A percentile compares a stretch with the other conserved stretches of the same genome.
These are phyloP conservation scores for Monochamus saltuarius DNA, from an alignment of 1,140 invertebrate genomes.

Conservation along the genomic window DNA sequence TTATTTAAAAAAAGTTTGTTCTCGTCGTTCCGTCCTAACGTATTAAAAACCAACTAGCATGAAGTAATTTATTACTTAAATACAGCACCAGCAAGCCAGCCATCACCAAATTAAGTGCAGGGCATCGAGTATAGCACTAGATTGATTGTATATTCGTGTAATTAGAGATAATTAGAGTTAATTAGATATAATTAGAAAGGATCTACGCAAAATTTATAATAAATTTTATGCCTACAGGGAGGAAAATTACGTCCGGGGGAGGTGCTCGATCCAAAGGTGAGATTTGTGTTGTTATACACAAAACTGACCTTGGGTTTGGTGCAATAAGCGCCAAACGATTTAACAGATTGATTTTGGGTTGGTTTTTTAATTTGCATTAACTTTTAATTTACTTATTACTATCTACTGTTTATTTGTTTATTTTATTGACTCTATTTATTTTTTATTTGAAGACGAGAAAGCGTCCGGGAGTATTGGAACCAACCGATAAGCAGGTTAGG, in stretches of 20 bases:
- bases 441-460: slow-evolving; percentile 52
- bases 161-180: slow-evolving; percentile 2
- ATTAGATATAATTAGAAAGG: slow-evolving; percentile 9
- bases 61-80: no score
- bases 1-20: no score
- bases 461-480: slow-evolving; percentile 57
- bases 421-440: slow-evolving; percentile 34
- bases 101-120: slow-evolving; percentile 19
- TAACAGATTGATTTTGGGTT: slow-evolving; percentile 30
- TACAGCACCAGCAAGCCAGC: slow-evolving; percentile 29
- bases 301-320: slow-evolving; percentile 58
- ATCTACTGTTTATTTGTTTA: slow-evolving; percentile 32
- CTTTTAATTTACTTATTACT: slow-evolving; percentile 42
- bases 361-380: slow-evolving; percentile 34
- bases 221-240: slow-evolving; percentile 45
- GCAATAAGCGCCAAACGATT: slow-evolving; percentile 27
- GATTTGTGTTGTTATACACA: slow-evolving; percentile 65
- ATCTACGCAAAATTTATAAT: slow-evolving; percentile 19
- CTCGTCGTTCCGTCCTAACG: no score
- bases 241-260: slow-evolving; percentile 75
- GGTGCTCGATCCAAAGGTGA: slow-evolving; percentile 76
- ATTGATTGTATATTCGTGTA: not conserved
- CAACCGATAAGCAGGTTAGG: slow-evolving; percentile 56
- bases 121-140: slow-evolving; percentile 26
- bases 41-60: no score